Conservation (phyloP, 2,888 invertebrate genomes). For the Drosophila suboccidentalis region DNA sequence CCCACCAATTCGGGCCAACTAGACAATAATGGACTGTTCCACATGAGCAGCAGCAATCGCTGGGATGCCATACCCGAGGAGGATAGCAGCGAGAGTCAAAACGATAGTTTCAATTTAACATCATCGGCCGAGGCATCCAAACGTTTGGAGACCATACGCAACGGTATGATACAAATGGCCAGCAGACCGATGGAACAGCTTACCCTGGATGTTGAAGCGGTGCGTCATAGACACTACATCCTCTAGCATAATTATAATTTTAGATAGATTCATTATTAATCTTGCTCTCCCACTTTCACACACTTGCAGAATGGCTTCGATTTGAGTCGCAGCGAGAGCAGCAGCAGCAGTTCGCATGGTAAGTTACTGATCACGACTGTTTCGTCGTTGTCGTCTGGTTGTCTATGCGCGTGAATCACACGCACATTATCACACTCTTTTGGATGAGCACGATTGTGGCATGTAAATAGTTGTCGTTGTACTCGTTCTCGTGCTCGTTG, state of each 20-base stretch:
- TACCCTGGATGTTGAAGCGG: conserved; percentile 90
- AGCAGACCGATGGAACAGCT: conserved; percentile 86
- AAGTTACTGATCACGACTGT: conserved; percentile 54
- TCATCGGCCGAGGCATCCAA: conserved; percentile 78
- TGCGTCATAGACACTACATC: conserved; percentile 82
- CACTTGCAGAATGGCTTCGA: conserved; percentile 88
- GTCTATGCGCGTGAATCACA: conserved; percentile 51
- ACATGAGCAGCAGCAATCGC: conserved; percentile 71
- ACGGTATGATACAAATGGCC: conserved; percentile 79
- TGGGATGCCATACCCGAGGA: conserved; percentile 83
- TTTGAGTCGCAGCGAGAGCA: conserved; percentile 77
- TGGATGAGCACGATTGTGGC: conserved; percentile 49
- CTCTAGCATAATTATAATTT: conserved; percentile 1
- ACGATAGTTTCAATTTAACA: conserved; percentile 78
- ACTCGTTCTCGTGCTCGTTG: conserved; percentile 22
- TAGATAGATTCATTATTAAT: conserved; percentile 3
- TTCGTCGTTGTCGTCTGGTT: conserved; percentile 36
- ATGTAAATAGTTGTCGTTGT: conserved; percentile 42
- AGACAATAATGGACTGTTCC: conserved; percentile 68
- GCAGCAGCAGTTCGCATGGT: conserved; percentile 68
- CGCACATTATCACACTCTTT: conserved; percentile 55
- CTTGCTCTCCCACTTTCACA: conserved; percentile 7
- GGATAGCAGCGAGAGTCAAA: conserved; percentile 60
- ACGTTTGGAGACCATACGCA: conserved; percentile 83
- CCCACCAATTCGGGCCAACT: conserved; percentile 76